These are phyloP conservation scores for Calvadosia cruxmelitensis DNA, from an alignment of 30 jellyfish, hydroid and myxozoan genomes.

Conservation along the genomic window DNA sequence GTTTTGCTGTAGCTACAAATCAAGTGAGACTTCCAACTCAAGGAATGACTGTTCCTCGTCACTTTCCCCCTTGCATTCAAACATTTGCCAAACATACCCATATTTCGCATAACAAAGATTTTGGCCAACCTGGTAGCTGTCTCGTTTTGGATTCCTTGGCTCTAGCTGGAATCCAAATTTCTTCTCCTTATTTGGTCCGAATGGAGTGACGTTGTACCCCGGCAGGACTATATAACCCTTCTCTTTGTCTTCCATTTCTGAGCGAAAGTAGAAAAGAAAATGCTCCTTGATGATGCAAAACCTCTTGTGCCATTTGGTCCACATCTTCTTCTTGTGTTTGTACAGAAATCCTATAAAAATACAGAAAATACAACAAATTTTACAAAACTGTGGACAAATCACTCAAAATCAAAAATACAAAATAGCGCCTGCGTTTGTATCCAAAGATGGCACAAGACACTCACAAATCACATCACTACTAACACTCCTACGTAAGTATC, in stretches of 20 bases:
- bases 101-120: neutral
- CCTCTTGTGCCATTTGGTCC: slow-evolving; percentile 52
- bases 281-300: slow-evolving; percentile 49
- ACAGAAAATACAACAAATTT: too few relatives aligned
- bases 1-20: neutral
- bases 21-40: too few relatives aligned
- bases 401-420: too few relatives aligned
- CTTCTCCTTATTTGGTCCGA: slow-evolving; percentile 17
- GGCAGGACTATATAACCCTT: slow-evolving; percentile 63
- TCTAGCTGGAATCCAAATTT: slow-evolving; percentile 27
- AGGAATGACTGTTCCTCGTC: too few relatives aligned
- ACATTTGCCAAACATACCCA: neutral
- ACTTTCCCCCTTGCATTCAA: too few relatives aligned
- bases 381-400: too few relatives aligned
- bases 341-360: slow-evolving; percentile 24
- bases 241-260: slow-evolving; percentile 49
- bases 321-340: slow-evolving; percentile 47
- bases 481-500: too few relatives aligned
- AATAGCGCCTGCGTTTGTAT: too few relatives aligned
- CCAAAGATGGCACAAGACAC: too few relatives aligned
- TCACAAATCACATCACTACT: too few relatives aligned
- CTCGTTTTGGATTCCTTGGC: slow-evolving; percentile 44
- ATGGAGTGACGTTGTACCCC: slow-evolving; percentile 19
- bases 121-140: slow-evolving; percentile 13
- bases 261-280: slow-evolving; percentile 40